Base-by-base conservation (phyloP, 2,113 vertebrate genomes). In the Solea solea region DNA sequence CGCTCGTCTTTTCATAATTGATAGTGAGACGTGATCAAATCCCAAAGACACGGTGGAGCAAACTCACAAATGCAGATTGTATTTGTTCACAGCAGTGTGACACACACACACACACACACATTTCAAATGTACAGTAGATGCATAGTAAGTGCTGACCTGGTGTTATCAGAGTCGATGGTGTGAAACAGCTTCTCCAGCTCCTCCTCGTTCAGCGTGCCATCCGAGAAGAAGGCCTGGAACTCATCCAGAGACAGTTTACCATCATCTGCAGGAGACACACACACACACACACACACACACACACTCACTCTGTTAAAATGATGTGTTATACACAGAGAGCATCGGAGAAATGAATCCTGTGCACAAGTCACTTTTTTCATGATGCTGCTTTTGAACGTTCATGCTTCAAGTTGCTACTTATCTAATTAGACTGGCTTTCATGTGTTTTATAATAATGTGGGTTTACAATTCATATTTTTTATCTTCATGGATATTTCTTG, bases 221-320 rank as follows among this genome's bases (percentile, higher is more conserved):
- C 97, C 0, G 97, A 96, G 86, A 99, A 99, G 91, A 98, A 99
- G 13, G 97, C 95, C 90, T 97, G 97, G 90, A 99, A 99, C 72
- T 99, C 98, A 79, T 99, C 98, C 91, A 99, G 88, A 64, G 98
- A 99, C 83, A 99, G 90, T 84, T 97, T 98, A 55, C 97, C 98
- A 0, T 99, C 98, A 82, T 99, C 98, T 99, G 92, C 55, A 77
- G 46, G 70, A 70, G 2, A 88, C 65, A 76, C 55, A 69, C 45
- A 71, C 61, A 69, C 45, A 61, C 70, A 68, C 46, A 72, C 34
- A 64, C 58, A 72, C 58, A 69, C 45, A 61, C 70, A 68, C 46
- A 72, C 34, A 64, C 58, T 69, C 58, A 66, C 65, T 58, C 12
- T 21, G 21, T 21, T 21, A 21, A 64, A 80, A 42, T n/a, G 1